These are phyloP conservation scores for Onthophagus sagittarius DNA, from an alignment of 2,888 invertebrate genomes.

Conservation along the genomic window DNA sequence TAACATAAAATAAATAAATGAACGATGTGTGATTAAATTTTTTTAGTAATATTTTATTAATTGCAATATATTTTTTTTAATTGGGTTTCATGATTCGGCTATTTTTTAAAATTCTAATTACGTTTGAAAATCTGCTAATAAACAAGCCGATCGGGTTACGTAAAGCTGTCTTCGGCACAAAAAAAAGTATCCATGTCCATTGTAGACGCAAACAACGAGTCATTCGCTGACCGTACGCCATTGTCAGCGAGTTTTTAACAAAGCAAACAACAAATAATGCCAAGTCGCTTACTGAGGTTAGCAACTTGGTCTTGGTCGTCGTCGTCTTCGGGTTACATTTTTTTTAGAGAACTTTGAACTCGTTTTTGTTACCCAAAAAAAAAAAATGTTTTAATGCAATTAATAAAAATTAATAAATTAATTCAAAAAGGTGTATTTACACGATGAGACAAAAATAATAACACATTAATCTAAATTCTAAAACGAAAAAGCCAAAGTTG, in stretches of 20 bases:
- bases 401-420: not conserved
- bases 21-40: not conserved
- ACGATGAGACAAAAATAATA: too few relatives aligned
- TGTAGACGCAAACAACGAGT: not conserved
- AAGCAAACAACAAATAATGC: not conserved
- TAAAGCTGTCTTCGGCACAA: not conserved
- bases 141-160: not conserved
- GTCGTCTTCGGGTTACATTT: not conserved
- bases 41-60: not conserved
- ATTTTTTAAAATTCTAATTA: not conserved
- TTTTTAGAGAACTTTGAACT: not conserved
- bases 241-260: not conserved
- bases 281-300: not conserved
- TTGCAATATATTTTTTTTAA: not conserved
- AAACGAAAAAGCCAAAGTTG: too few relatives aligned
- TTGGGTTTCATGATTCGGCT: not conserved
- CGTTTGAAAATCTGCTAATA: not conserved
- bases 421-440: too few relatives aligned
- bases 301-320: not conserved
- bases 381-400: not conserved
- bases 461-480: too few relatives aligned
- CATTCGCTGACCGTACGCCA: not conserved
- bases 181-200: not conserved
- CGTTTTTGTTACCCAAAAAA: not conserved
- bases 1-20: slow-evolving; percentile 12